phyloP scores from a whole-genome alignment of 2,888 invertebrate species.

The Rhabditoides inermis region DNA sequence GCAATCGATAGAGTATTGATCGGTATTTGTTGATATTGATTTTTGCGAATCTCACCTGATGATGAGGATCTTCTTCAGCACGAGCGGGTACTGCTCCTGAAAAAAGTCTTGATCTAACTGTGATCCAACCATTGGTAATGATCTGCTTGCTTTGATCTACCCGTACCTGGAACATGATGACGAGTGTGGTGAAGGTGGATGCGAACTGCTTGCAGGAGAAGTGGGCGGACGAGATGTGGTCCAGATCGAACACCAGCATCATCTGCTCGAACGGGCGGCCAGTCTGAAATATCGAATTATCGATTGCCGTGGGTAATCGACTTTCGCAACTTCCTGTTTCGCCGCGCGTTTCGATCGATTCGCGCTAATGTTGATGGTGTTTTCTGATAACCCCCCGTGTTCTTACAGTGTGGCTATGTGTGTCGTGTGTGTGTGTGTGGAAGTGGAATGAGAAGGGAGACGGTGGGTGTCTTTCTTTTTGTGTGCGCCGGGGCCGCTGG shows the following conservation, averaged over 20 bases:
- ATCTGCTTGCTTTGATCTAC: no score
- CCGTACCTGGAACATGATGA: constrained; percentile 51
- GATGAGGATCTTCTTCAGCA: constrained; percentile 48
- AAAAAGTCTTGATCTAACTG: no score
- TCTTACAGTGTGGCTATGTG: no score
- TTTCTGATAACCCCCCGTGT: no score
- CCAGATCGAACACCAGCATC: constrained; percentile 50
- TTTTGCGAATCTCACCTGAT: constrained; percentile 23
- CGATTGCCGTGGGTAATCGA: neutral
- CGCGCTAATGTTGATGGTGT: no score
- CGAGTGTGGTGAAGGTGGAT: constrained; percentile 50
- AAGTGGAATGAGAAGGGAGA: no score
- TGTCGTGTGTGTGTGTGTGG: no score
- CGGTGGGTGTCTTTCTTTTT: no score
- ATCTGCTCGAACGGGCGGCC: constrained; percentile 50
- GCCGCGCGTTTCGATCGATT: no score
- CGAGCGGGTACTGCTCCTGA: constrained; percentile 50
- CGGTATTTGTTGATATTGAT: neutral
- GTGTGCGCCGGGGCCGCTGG: no score
- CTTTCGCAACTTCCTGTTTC: no score
- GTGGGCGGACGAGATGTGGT: constrained; percentile 48
- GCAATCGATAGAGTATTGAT: neutral
- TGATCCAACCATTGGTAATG: no score
- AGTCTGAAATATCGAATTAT: constrained; percentile 24
- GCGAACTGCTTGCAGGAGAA: constrained; percentile 50